Conservation (phyloP, 2,797 vertebrate species). For the Heteromormyrus szaboi region DNA sequence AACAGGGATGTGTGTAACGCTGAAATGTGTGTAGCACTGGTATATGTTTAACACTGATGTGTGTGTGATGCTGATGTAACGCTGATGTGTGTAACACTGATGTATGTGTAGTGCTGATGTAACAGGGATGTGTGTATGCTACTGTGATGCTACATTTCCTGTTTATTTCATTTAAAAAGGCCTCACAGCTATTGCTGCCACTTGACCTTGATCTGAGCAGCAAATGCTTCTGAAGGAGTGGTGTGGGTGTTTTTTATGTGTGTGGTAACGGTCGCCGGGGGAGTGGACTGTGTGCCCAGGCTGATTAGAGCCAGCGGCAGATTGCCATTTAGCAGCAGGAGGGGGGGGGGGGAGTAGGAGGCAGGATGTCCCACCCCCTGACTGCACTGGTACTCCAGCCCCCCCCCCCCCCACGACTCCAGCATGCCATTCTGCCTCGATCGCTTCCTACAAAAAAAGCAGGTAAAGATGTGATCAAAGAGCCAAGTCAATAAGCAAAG, state of each 20-base stretch:
- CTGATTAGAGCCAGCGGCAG: neutral
- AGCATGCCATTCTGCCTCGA: neutral
- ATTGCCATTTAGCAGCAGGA: neutral
- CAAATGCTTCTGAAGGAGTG: neutral
- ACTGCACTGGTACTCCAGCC: neutral
- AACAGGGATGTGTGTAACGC: neutral
- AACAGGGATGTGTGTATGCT: neutral
- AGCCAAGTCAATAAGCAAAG: neutral
- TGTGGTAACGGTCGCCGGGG: neutral
- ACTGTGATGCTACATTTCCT: neutral
- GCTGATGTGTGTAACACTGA: neutral
- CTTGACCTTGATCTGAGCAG: neutral
- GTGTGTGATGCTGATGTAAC: neutral
- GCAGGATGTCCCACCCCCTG: neutral
- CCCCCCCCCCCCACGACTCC: neutral
- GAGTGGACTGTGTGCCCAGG: neutral
- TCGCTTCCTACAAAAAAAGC: neutral
- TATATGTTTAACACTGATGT: neutral
- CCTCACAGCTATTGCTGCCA: neutral
- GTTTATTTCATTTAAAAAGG: neutral
- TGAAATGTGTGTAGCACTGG: neutral
- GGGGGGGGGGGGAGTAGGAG: neutral
- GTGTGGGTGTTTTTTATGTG: neutral
- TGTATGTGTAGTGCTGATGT: neutral
- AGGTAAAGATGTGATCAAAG: neutral